Conservation (phyloP, 2,113 vertebrate species). For the Gobio gobio region DNA sequence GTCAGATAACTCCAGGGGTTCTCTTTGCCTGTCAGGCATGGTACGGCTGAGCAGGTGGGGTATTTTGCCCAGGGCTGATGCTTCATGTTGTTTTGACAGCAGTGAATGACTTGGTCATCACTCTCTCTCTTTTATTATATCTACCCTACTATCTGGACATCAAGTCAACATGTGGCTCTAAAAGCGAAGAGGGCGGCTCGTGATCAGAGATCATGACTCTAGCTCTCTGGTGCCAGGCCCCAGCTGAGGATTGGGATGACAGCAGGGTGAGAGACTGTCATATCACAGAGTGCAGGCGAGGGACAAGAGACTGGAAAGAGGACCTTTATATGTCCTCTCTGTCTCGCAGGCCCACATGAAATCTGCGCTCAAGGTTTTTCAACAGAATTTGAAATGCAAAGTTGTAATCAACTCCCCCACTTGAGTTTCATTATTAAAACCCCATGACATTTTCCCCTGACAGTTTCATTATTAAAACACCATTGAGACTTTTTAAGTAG, state of each 20-base stretch:
- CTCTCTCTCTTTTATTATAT: slow-evolving; percentile 29
- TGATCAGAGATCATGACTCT: slow-evolving; percentile 29
- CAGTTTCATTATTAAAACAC: slow-evolving; percentile 24
- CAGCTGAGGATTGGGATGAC: not conserved
- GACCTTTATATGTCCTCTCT: not conserved
- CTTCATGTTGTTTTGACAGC: slow-evolving; percentile 32
- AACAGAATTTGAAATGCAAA: not conserved
- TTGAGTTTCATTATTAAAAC: slow-evolving; percentile 3
- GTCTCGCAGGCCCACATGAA: not conserved
- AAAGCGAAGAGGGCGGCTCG: not conserved
- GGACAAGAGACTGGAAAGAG: not conserved
- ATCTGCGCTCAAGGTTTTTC: not conserved
- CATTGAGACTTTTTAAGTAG: not conserved
- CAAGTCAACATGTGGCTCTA: slow-evolving; percentile 13
- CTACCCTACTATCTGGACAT: slow-evolving; percentile 36
- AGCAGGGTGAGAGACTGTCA: slow-evolving; percentile 29
- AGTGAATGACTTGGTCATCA: slow-evolving; percentile 51
- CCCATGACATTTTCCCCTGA: too few species aligned
- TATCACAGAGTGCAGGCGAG: slow-evolving; percentile 18
- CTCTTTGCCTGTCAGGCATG: slow-evolving; percentile 42
- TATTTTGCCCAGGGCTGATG: slow-evolving; percentile 28
- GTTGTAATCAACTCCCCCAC: not conserved
- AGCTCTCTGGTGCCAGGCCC: not conserved
- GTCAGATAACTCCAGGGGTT: slow-evolving; percentile 62
- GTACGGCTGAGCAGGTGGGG: not conserved